Evolutionary conservation across 2,888 invertebrate genomes (phyloP).

Genomic region (Lithosia quadra): DNA sequence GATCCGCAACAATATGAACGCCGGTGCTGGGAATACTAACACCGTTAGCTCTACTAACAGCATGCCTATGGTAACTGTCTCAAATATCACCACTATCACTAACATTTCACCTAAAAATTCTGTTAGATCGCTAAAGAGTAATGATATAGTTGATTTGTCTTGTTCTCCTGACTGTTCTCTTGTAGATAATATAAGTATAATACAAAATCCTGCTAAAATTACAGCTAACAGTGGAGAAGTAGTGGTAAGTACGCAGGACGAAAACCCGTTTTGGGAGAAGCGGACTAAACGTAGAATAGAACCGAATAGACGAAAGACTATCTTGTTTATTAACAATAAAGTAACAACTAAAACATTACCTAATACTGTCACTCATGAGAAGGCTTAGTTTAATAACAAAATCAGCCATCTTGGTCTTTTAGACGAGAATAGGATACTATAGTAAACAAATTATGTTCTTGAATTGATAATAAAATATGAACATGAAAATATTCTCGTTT

Average conservation of each 20-base stretch:
- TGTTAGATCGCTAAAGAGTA: conserved; percentile 81
- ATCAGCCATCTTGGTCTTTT: conserved; percentile 10
- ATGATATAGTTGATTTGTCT: conserved; percentile 65
- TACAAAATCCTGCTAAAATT: conserved; percentile 60
- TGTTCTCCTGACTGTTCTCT: conserved; percentile 68
- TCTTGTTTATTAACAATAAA: conserved; percentile 84
- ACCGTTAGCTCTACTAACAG: conserved; percentile 75
- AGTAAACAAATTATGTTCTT: neutral
- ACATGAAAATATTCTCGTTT: neutral
- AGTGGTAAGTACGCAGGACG: conserved; percentile 81
- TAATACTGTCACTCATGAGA: conserved; percentile 59
- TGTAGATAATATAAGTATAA: conserved; percentile 61
- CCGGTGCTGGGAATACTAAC: conserved; percentile 81
- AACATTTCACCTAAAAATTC: conserved; percentile 85
- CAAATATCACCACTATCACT: conserved; percentile 86
- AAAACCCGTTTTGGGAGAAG: conserved; percentile 83
- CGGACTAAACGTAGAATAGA: conserved; percentile 77
- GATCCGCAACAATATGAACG: conserved; percentile 80
- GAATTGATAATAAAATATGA: neutral
- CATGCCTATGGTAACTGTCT: conserved; percentile 87
- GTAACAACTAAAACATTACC: conserved; percentile 69
- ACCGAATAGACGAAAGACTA: conserved; percentile 83
- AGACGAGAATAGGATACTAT: neutral
- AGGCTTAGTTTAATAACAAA: conserved; percentile 52
- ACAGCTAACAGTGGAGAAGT: conserved; percentile 63